Percentiles rank a stretch among this genome's conserved stretches.
These are phyloP conservation scores for Saccostrea glomerata DNA, from an alignment of 1,140 invertebrate species.

Conservation along the genomic window DNA sequence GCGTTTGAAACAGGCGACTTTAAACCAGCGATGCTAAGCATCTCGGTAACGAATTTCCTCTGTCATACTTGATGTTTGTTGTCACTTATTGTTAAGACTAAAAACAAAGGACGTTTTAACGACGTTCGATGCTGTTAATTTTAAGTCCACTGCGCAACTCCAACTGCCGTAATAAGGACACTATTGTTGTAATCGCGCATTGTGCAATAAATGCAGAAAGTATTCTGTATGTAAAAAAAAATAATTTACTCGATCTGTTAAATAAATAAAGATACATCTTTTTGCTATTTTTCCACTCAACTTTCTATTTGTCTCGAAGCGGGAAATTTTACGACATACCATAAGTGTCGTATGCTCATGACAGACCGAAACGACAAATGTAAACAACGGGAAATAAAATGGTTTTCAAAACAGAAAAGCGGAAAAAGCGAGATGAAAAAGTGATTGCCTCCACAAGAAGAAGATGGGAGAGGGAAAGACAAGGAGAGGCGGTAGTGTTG, in stretches of 20 bases:
- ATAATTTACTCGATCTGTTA: neutral
- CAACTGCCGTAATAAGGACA: neutral
- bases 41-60: too few relatives aligned
- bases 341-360: neutral
- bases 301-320: neutral
- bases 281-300: neutral
- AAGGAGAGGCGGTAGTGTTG: neutral
- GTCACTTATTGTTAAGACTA: too few relatives aligned
- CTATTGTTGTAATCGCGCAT: neutral
- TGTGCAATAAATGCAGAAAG: neutral
- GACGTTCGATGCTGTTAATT: neutral
- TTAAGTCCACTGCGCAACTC: neutral
- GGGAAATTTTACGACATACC: neutral
- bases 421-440: neutral
- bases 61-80: too few relatives aligned
- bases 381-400: neutral
- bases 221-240: neutral
- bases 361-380: neutral
- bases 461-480: neutral
- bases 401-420: neutral
- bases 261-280: neutral
- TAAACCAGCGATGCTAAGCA: too few relatives aligned
- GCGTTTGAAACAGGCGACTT: too few relatives aligned
- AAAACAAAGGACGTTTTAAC: too few relatives aligned
- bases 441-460: neutral